Base-by-base conservation (phyloP, 2,888 invertebrate species). In the Morpho helenor region DNA sequence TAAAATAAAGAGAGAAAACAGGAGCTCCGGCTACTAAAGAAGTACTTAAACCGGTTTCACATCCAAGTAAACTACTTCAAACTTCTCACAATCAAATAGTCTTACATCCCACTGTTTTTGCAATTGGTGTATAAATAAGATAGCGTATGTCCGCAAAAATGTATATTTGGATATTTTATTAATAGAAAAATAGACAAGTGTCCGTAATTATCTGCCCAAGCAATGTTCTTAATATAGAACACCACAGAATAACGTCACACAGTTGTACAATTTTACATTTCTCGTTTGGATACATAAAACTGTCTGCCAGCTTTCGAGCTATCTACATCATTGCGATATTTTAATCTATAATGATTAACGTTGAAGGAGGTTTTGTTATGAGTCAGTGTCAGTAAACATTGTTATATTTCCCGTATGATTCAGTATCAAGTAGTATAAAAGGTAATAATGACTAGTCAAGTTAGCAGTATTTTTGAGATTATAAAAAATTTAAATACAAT, bases 151-250 rank as follows among this genome's bases (percentile, higher is more conserved):
- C 9, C 52, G 22, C 57, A 46, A 51, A 52, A 53, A 52, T 23
- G 49, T 64, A 59, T 57, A 59, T 52, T 51, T 59, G 47, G 57
- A 59, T 51, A 49, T 45, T 10, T 55, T 61, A 59, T 54, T 44
- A 74, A 78, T 72, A 75, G 71, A 71, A 72, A 74, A 58, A 62
- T 65, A 59, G 59, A 52, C 57, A 58, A 65, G 62, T 57, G 59
- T 63, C 55, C 56, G 55, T 60, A 62, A 69, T 70, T 76, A 77
- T 73, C 68, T 75, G 72, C 63, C 65, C 66, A 68, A 66, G 65
- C 60, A 59, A 73, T 57, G 60, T 63, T 79, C 75, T 75, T 72
- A 75, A 74, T 72, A 71, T 73, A 74, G 75, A 75, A 39, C 49
- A 46, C 43, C 23, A 68, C 61, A 48, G 44, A 67, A 66, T 74